Conservation (phyloP, 2,888 invertebrate species). For the Tenthredo scrophulariae region DNA sequence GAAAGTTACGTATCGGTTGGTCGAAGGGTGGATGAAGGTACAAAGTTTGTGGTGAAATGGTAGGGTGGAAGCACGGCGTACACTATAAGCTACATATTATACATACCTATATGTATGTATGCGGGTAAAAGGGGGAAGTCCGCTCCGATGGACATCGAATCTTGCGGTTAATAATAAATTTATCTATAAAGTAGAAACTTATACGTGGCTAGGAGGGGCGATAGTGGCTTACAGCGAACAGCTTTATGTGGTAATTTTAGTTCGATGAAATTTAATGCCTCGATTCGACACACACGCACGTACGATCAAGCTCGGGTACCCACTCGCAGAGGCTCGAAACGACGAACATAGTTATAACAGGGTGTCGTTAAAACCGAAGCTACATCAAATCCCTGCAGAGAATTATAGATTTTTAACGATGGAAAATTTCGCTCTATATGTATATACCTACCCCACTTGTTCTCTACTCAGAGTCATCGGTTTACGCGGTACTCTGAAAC, state of each 20-base stretch:
- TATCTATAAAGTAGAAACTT: slow-evolving; percentile 32
- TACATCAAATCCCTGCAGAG: neutral
- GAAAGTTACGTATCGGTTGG: slow-evolving; percentile 39
- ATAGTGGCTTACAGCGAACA: neutral
- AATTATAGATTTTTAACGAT: slow-evolving; percentile 41
- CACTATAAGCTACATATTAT: neutral
- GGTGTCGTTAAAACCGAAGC: slow-evolving; percentile 30
- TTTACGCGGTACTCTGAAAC: slow-evolving; percentile 2
- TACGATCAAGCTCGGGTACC: neutral
- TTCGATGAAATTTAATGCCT: slow-evolving; percentile 44
- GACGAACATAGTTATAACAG: neutral
- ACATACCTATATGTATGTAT: neutral
- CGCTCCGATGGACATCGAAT: slow-evolving; percentile 41
- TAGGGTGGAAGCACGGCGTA: neutral
- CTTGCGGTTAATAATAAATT: slow-evolving; percentile 40
- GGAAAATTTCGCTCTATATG: neutral
- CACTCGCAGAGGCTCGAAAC: neutral
- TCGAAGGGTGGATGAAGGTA: slow-evolving; percentile 41
- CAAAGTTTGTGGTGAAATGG: slow-evolving; percentile 28
- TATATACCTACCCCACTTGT: neutral
- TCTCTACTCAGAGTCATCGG: neutral
- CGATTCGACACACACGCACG: slow-evolving; percentile 23
- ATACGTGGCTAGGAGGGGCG: neutral
- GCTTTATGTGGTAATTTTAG: slow-evolving; percentile 43
- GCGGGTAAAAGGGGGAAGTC: neutral